phyloP scores from a whole-genome alignment of 2,113 vertebrate genomes.

The Todiramphus saurophagus region DNA sequence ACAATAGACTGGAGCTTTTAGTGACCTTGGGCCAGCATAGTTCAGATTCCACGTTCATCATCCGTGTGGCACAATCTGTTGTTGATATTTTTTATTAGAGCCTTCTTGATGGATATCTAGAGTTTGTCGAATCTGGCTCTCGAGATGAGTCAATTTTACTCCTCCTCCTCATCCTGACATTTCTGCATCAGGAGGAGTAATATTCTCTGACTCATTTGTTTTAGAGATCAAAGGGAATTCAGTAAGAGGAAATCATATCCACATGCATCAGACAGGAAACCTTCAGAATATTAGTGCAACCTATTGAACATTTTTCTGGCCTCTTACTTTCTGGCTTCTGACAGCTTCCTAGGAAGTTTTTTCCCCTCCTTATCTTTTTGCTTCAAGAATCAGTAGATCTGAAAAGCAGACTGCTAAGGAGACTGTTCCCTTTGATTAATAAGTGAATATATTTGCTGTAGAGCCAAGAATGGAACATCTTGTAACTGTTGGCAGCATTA shows the following conservation, averaged over 20 bases:
- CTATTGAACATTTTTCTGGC: slow-evolving; percentile 1
- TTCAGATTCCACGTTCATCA: background rate
- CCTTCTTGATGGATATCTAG: background rate
- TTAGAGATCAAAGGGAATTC: slow-evolving; percentile 24
- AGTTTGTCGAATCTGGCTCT: slow-evolving; percentile 44
- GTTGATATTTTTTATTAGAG: background rate
- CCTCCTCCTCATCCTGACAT: slow-evolving; percentile 50
- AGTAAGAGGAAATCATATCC: background rate
- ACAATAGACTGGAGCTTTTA: background rate
- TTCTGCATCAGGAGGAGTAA: slow-evolving; percentile 41
- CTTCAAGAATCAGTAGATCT: slow-evolving; percentile 40
- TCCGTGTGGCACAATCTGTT: background rate
- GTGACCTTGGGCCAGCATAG: background rate
- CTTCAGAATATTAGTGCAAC: background rate
- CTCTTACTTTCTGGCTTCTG: slow-evolving; percentile 1
- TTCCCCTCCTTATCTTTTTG: background rate
- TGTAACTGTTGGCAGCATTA: slow-evolving; percentile 42
- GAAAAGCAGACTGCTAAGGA: slow-evolving; percentile 21
- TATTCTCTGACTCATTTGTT: slow-evolving; percentile 13
- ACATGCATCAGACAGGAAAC: background rate
- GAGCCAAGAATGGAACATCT: slow-evolving; percentile 59
- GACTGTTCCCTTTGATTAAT: slow-evolving; percentile 56
- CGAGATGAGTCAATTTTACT: slow-evolving; percentile 57
- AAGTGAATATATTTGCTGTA: slow-evolving; percentile 49
- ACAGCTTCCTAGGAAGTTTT: slow-evolving; percentile 18